phyloP scores from a whole-genome alignment of 1,140 invertebrate species.

The Euura lappo region DNA sequence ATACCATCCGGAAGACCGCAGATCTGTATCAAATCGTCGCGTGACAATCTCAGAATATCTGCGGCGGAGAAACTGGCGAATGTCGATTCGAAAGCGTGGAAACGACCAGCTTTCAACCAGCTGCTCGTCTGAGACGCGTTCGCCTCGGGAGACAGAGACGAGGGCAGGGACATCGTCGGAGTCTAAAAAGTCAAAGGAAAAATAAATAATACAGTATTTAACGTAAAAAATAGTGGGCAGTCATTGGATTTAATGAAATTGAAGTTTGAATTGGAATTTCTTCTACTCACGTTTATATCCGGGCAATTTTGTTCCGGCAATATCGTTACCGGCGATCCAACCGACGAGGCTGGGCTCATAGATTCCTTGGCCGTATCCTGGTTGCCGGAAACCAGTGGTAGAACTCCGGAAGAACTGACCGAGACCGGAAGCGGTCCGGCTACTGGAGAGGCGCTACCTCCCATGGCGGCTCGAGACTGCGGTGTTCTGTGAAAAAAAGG shows the following conservation, averaged over 20 bases:
- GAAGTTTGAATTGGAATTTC: not conserved
- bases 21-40: conserved; percentile 92
- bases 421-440: conserved; percentile 43
- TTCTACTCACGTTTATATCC: conserved; percentile 37
- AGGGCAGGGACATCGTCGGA: not conserved
- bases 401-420: conserved; percentile 36
- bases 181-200: not conserved
- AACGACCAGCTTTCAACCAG: conserved; percentile 84
- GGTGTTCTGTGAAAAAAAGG: conserved; percentile 35
- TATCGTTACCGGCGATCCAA: conserved; percentile 43
- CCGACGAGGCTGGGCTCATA: conserved; percentile 35
- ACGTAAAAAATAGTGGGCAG: too few species aligned
- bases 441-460: conserved; percentile 45
- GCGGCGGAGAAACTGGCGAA: conserved; percentile 87
- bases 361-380: conserved; percentile 49
- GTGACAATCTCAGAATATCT: conserved; percentile 84
- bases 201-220: not conserved
- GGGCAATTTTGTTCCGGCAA: conserved; percentile 39
- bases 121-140: conserved; percentile 73
- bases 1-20: conserved; percentile 92
- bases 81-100: conserved; percentile 74
- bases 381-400: conserved; percentile 31
- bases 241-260: not conserved
- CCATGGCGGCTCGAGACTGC: conserved; percentile 32
- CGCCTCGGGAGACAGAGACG: conserved; percentile 62